phyloP scores from a whole-genome alignment of 1,140 invertebrate species.

The Condylostylus longicornis region DNA sequence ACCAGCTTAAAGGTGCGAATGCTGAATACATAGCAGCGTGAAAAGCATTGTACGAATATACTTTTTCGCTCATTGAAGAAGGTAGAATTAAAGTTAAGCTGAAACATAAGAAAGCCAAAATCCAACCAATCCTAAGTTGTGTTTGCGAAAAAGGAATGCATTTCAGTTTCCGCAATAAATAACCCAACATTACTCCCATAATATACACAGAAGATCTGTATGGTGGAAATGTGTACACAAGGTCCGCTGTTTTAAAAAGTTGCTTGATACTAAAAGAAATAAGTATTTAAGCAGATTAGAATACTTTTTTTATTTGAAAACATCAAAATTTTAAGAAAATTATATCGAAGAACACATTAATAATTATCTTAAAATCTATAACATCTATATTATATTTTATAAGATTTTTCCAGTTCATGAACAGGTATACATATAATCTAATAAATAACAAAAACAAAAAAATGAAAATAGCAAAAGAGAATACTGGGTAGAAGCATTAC shows the following conservation, averaged over 20 bases:
- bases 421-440: too few species aligned
- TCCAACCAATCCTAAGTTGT: conserved; percentile 42
- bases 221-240: conserved; percentile 52
- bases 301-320: too few species aligned
- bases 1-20: conserved; percentile 56
- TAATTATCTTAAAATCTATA: too few species aligned
- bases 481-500: too few species aligned
- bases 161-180: conserved; percentile 37
- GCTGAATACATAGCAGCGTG: conserved; percentile 54
- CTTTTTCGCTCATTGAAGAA: conserved; percentile 46
- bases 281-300: too few species aligned
- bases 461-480: too few species aligned
- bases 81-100: conserved; percentile 43
- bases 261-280: conserved; percentile 40
- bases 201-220: conserved; percentile 55
- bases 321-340: too few species aligned
- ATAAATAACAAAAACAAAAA: too few species aligned
- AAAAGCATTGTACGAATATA: conserved; percentile 46
- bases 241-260: conserved; percentile 52
- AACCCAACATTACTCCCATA: conserved; percentile 50
- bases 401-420: too few species aligned
- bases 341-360: too few species aligned
- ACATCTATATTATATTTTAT: too few species aligned
- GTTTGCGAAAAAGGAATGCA: conserved; percentile 27
- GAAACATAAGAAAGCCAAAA: conserved; percentile 33